These are phyloP conservation scores for Cisticola juncidis DNA, from an alignment of 2,113 vertebrate genomes.

Conservation along the genomic window DNA sequence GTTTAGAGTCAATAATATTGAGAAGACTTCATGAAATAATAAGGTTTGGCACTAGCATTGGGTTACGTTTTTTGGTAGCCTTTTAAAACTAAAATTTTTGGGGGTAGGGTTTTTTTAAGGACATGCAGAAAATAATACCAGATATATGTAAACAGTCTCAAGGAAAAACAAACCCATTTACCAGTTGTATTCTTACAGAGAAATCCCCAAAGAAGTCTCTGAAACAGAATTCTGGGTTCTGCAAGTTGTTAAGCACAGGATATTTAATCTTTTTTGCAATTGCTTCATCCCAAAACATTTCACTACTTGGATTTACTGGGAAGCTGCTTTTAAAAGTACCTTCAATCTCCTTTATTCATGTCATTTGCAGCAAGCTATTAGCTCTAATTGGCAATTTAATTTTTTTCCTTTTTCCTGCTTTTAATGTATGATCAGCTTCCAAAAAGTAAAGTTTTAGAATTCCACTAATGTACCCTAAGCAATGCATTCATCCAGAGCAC, in stretches of 20 bases:
- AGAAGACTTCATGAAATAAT: slow-evolving; percentile 6
- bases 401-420: slow-evolving; percentile 2
- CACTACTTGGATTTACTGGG: slow-evolving; percentile 22
- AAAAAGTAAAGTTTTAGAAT: slow-evolving; percentile 4
- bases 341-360: slow-evolving; percentile 42
- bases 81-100: slow-evolving; percentile 7
- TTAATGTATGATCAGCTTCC: slow-evolving; percentile 15
- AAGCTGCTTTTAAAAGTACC: slow-evolving; percentile 30
- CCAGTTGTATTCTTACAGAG: slow-evolving; percentile 13
- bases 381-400: slow-evolving; percentile 27
- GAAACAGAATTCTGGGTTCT: slow-evolving; percentile 3
- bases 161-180: slow-evolving; percentile 20
- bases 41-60: not conserved
- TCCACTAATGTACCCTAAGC: not conserved
- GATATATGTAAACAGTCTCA: not conserved
- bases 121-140: not conserved
- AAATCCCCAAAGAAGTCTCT: slow-evolving; percentile 18
- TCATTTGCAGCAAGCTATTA: slow-evolving; percentile 52
- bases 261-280: slow-evolving; percentile 55
- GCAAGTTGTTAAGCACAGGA: slow-evolving; percentile 17
- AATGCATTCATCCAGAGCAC: not conserved
- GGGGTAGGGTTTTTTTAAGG: not conserved
- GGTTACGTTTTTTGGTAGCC: not conserved
- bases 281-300: slow-evolving; percentile 41
- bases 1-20: not conserved